These are phyloP conservation scores for Ruditapes philippinarum DNA, from an alignment of 1,140 invertebrate species.

Conservation along the genomic window DNA sequence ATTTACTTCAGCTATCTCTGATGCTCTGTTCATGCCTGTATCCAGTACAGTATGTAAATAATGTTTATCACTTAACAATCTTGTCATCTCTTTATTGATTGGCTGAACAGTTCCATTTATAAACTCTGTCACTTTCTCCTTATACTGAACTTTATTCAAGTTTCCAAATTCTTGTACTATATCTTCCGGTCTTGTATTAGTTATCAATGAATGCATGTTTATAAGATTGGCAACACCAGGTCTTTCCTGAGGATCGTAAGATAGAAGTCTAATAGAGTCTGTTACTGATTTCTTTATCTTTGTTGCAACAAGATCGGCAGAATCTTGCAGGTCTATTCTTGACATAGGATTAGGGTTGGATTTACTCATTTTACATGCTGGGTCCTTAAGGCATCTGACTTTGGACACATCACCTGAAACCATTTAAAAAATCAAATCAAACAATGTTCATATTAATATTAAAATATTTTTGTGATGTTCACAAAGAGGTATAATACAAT, in stretches of 20 bases:
- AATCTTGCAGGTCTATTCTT: slow-evolving; percentile 93
- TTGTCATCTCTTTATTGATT: slow-evolving; percentile 90
- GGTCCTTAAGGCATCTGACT: slow-evolving; percentile 83
- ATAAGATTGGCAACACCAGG: slow-evolving; percentile 97
- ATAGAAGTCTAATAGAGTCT: slow-evolving; percentile 93
- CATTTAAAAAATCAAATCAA: no score
- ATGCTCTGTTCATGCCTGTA: slow-evolving; percentile 91
- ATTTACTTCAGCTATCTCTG: slow-evolving; percentile 90
- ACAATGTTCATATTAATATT: no score
- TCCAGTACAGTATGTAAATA: slow-evolving; percentile 91
- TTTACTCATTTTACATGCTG: slow-evolving; percentile 99
- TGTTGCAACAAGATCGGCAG: slow-evolving; percentile 91
- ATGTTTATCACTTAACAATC: slow-evolving; percentile 89
- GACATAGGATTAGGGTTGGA: slow-evolving; percentile 93
- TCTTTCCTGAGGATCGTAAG: slow-evolving; percentile 92
- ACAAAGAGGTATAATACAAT: no score
- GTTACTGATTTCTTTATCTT: slow-evolving; percentile 97
- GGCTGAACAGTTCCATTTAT: slow-evolving; percentile 92
- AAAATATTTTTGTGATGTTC: no score
- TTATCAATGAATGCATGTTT: slow-evolving; percentile 91
- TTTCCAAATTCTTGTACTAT: slow-evolving; percentile 90
- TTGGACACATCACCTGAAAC: slow-evolving; percentile 78
- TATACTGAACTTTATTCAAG: slow-evolving; percentile 94
- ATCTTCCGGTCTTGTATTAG: slow-evolving; percentile 90
- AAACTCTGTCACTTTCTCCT: slow-evolving; percentile 92